These are phyloP conservation scores for Notiomystis cincta DNA, from an alignment of 2,113 vertebrate genomes.

Conservation along the genomic window DNA sequence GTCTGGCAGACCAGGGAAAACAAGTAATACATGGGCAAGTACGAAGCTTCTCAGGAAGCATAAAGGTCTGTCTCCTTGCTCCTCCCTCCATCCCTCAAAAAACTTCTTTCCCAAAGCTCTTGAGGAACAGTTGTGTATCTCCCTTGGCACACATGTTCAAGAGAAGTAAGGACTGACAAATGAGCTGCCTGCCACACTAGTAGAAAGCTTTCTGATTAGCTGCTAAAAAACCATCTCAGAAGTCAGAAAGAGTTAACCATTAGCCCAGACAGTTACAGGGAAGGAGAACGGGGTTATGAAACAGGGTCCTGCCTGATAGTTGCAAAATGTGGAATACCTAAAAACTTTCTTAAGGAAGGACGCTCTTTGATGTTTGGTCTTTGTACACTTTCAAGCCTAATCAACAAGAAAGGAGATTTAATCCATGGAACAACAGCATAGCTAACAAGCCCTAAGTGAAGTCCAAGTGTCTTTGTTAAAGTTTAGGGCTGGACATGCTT, in stretches of 20 bases:
- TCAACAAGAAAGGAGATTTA: background rate
- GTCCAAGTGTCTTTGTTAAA: background rate
- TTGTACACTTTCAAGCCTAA: background rate
- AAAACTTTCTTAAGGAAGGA: background rate
- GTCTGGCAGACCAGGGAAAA: background rate
- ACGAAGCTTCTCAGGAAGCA: rapidly evolving
- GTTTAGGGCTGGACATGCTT: background rate
- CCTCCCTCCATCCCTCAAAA: background rate
- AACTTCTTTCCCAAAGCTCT: background rate
- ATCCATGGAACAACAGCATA: background rate
- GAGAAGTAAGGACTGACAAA: background rate
- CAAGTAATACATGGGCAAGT: background rate
- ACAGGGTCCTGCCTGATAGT: background rate
- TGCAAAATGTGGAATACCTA: background rate
- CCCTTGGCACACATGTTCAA: rapidly evolving
- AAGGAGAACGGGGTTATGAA: background rate
- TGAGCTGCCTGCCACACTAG: rapidly evolving
- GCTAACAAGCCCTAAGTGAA: background rate
- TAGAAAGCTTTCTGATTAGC: background rate
- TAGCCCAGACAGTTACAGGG: background rate
- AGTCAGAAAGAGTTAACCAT: background rate
- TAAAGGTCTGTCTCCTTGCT: background rate
- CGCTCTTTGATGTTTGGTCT: background rate
- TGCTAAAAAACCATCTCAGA: background rate
- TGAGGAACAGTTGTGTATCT: rapidly evolving